Evolutionary conservation across 30 jellyfish, hydroid and myxozoan genomes (phyloP).

Genomic region (Aurelia coerulea): DNA sequence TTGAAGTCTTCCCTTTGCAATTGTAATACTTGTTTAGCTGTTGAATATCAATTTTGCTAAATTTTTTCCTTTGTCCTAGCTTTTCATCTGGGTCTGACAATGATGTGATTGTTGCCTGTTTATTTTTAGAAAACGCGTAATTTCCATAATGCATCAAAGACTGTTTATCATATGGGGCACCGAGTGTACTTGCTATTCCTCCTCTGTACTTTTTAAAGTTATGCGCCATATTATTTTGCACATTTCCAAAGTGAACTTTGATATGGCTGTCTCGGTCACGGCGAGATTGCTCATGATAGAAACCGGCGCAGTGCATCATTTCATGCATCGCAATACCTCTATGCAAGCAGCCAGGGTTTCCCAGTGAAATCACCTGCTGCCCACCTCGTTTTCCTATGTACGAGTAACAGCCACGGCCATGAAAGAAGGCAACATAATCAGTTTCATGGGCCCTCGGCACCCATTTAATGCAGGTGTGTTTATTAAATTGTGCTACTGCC

Average conservation of each 20-base stretch:
- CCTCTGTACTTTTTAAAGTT: slow-evolving; percentile 84
- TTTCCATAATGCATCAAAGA: slow-evolving; percentile 94
- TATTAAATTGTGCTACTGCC: slow-evolving; percentile 78
- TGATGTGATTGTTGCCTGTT: too few relatives aligned
- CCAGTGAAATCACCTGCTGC: slow-evolving; percentile 82
- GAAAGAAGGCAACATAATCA: slow-evolving; percentile 68
- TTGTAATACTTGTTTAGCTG: slow-evolving; percentile 11
- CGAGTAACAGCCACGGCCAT: slow-evolving; percentile 88
- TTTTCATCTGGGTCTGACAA: too few relatives aligned
- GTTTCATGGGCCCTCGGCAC: slow-evolving; percentile 70
- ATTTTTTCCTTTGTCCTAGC: too few relatives aligned
- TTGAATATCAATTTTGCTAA: slow-evolving; percentile 5
- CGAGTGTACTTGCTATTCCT: slow-evolving; percentile 86
- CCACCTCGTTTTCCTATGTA: slow-evolving; percentile 87
- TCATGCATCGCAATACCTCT: slow-evolving; percentile 91
- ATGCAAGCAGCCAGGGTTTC: slow-evolving; percentile 62
- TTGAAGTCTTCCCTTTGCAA: neutral
- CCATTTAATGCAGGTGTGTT: slow-evolving; percentile 79
- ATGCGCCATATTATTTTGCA: slow-evolving; percentile 46
- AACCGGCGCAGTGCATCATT: slow-evolving; percentile 87
- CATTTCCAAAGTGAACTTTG: slow-evolving; percentile 28
- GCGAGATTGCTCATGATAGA: slow-evolving; percentile 63
- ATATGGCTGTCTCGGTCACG: slow-evolving; percentile 43
- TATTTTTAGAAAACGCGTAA: slow-evolving; percentile 32
- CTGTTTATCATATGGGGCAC: slow-evolving; percentile 77